Percentiles rank a stretch among this genome's conserved stretches.
Evolutionary conservation across 2,797 vertebrate species (phyloP).

Genomic region (Pantherophis vulpinus): DNA sequence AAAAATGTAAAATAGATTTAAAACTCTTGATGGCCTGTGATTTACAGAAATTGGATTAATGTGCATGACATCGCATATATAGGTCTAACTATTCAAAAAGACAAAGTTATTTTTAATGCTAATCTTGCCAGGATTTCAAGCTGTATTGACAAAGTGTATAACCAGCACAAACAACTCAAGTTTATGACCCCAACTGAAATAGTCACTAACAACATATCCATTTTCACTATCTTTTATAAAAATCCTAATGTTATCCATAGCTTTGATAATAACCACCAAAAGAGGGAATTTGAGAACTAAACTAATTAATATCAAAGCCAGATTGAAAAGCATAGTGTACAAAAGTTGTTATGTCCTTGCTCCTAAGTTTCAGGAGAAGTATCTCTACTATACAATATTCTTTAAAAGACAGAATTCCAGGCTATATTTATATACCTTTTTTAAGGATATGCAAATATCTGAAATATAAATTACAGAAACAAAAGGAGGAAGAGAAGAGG

Average conservation of each 20-base stretch:
- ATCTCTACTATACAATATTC: background rate
- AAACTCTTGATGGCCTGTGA: background rate
- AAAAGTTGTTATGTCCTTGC: background rate
- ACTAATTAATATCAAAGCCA: fast-evolving
- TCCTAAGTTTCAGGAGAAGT: background rate
- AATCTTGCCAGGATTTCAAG: background rate
- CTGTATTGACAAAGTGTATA: background rate
- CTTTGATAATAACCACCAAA: background rate
- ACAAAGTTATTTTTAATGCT: background rate
- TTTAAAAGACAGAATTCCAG: fast-evolving
- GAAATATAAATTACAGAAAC: background rate
- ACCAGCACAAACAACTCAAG: background rate
- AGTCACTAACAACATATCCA: background rate
- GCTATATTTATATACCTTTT: fast-evolving
- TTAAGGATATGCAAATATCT: background rate
- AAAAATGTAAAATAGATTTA: background rate
- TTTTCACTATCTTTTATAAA: background rate
- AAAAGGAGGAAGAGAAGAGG: background rate
- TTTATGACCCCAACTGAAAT: background rate
- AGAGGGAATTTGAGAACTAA: background rate
- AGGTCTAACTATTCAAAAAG: background rate
- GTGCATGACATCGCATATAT: background rate
- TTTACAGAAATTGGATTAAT: background rate
- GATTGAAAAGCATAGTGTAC: background rate
- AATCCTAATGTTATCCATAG: background rate